phyloP scores from a whole-genome alignment of 2,888 invertebrate genomes.

The Sphaeridia pumilis region DNA sequence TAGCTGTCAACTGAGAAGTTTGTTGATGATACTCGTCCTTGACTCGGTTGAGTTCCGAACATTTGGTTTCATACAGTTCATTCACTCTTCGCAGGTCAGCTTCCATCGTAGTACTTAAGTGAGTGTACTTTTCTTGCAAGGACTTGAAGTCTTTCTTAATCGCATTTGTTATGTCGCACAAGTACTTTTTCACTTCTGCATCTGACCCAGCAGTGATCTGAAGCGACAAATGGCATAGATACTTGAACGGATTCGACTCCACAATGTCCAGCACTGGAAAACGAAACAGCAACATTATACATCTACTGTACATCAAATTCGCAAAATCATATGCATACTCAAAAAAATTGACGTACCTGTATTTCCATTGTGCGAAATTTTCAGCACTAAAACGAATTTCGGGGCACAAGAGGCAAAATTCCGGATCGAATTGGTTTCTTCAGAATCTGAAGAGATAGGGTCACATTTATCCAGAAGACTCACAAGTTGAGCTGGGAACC shows the following conservation, averaged over 20 bases:
- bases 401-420: constrained; percentile 31
- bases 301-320: no score
- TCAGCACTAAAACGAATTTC: constrained; percentile 39
- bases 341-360: no score
- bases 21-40: constrained; percentile 29
- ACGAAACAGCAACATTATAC: no score
- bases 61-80: constrained; percentile 18
- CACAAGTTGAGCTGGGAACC: constrained; percentile 60
- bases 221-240: constrained; percentile 57
- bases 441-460: constrained; percentile 41
- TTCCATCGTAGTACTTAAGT: constrained; percentile 23
- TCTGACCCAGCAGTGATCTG: constrained; percentile 57
- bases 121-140: constrained; percentile 26
- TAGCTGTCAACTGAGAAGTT: constrained; percentile 19
- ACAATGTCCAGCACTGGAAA: constrained; percentile 54
- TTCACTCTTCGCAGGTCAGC: constrained; percentile 22
- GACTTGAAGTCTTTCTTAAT: constrained; percentile 33
- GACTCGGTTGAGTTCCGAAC: constrained; percentile 21
- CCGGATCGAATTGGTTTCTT: not conserved
- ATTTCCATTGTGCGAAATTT: constrained; percentile 28
- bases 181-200: constrained; percentile 54
- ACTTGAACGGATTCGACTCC: constrained; percentile 64
- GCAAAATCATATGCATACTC: no score
- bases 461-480: constrained; percentile 56
- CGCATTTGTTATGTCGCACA: constrained; percentile 42